Evolutionary conservation across 2,888 invertebrate genomes (phyloP).

Genomic region (Poecilus cupreus): DNA sequence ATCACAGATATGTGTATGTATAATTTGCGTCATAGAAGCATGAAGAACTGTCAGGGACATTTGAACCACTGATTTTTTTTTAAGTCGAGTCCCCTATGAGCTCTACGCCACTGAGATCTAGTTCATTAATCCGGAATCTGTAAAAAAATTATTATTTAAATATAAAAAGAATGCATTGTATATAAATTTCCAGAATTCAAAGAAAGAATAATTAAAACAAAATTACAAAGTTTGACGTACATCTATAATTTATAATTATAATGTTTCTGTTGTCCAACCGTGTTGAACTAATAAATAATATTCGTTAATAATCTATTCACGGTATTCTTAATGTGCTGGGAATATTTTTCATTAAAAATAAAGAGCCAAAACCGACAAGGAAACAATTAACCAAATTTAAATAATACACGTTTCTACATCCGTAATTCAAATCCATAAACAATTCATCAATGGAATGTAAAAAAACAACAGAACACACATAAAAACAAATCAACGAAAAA

Average conservation of each 20-base stretch:
- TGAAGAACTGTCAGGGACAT: too few relatives aligned
- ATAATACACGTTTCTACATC: slow-evolving; percentile 37
- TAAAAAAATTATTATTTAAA: background rate
- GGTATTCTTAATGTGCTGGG: background rate
- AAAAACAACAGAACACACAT: background rate
- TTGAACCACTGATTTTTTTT: too few relatives aligned
- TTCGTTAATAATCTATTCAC: slow-evolving; percentile 9
- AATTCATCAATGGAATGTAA: slow-evolving; percentile 46
- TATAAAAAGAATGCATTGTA: too few relatives aligned
- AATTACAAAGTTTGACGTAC: background rate
- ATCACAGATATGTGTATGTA: too few relatives aligned
- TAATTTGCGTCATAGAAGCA: too few relatives aligned
- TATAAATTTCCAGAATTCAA: too few relatives aligned
- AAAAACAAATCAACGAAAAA: slow-evolving; percentile 2
- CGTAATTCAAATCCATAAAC: slow-evolving; percentile 39
- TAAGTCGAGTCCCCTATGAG: too few relatives aligned
- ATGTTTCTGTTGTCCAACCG: too few relatives aligned
- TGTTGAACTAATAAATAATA: slow-evolving; percentile 21
- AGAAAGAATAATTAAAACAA: background rate
- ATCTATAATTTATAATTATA: too few relatives aligned
- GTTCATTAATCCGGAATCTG: background rate
- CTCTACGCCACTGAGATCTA: too few relatives aligned
- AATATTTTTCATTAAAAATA: slow-evolving; percentile 30
- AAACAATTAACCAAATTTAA: slow-evolving; percentile 41
- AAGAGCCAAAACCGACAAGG: slow-evolving; percentile 20